Conservation (phyloP, 2,888 invertebrate species). For the Hirudinaria manillensis region DNA sequence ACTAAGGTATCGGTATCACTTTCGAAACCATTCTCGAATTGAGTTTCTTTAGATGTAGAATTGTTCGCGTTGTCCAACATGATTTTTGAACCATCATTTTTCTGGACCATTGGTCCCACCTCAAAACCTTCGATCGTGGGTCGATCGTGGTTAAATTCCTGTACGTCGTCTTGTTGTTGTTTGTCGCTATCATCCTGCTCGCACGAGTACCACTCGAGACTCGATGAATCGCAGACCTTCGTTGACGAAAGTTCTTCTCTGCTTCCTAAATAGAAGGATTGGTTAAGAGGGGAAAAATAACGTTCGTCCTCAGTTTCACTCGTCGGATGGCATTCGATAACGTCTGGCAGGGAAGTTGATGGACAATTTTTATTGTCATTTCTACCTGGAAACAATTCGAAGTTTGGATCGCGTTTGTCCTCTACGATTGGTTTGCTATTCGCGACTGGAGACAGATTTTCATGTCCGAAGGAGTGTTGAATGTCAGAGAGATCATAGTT, state of each 20-base stretch:
- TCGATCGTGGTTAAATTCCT: background rate
- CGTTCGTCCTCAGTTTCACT: slow-evolving; percentile 15
- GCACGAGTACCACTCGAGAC: slow-evolving; percentile 16
- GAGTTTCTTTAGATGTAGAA: background rate
- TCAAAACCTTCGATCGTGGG: background rate
- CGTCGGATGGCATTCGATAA: background rate
- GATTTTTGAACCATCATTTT: background rate
- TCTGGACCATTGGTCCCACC: too few relatives aligned
- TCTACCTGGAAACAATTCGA: background rate
- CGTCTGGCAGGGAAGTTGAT: background rate
- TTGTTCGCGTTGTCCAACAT: background rate
- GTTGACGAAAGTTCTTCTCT: background rate
- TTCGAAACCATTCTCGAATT: background rate
- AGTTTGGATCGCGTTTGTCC: background rate
- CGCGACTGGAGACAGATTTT: background rate
- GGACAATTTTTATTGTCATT: background rate
- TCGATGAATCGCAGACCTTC: background rate
- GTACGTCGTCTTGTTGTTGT: background rate
- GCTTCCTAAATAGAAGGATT: background rate
- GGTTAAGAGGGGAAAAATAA: background rate
- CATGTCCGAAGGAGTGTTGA: background rate
- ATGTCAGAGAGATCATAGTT: too few relatives aligned
- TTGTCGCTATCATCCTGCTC: slow-evolving; percentile 19
- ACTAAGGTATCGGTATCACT: slow-evolving; percentile 19
- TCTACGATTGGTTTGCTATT: too few relatives aligned